These are phyloP conservation scores for Channa argus DNA, from an alignment of 2,113 vertebrate genomes.

Conservation along the genomic window DNA sequence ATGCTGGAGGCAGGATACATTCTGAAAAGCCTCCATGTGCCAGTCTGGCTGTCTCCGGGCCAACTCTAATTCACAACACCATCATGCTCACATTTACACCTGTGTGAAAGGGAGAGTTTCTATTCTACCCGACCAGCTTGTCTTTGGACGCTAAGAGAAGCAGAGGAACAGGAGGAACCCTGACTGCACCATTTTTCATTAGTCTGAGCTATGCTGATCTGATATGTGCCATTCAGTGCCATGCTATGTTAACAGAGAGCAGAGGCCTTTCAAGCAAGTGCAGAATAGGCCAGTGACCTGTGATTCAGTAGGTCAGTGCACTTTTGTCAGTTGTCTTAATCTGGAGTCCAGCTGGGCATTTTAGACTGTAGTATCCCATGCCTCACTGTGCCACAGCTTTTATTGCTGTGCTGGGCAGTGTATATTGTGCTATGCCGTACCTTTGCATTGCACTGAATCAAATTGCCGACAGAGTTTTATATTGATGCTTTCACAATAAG, in stretches of 20 bases:
- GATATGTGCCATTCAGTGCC: conserved; percentile 2
- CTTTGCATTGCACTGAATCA: conserved; percentile 14
- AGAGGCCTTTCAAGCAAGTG: conserved; percentile 6
- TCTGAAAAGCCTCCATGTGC: neutral
- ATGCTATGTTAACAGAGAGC: neutral
- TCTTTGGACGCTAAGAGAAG: neutral
- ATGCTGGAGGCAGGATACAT: neutral
- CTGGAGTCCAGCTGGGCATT: conserved; percentile 1
- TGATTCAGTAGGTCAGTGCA: neutral
- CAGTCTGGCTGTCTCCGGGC: neutral
- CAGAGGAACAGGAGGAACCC: neutral
- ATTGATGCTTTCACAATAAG: conserved; percentile 19
- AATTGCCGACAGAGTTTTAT: conserved; percentile 14
- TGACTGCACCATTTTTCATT: neutral
- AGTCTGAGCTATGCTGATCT: neutral
- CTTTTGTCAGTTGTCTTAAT: conserved; percentile 14
- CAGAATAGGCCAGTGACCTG: neutral
- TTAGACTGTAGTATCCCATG: conserved; percentile 11
- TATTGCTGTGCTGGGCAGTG: conserved; percentile 40
- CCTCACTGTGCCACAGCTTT: conserved; percentile 7
- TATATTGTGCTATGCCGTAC: conserved; percentile 25
- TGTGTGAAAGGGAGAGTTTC: neutral
- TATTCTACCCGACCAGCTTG: neutral
- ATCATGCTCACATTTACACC: neutral
- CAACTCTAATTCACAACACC: neutral